Evolutionary conservation across 2,113 vertebrate genomes (phyloP).

Genomic region (Scortum barcoo): DNA sequence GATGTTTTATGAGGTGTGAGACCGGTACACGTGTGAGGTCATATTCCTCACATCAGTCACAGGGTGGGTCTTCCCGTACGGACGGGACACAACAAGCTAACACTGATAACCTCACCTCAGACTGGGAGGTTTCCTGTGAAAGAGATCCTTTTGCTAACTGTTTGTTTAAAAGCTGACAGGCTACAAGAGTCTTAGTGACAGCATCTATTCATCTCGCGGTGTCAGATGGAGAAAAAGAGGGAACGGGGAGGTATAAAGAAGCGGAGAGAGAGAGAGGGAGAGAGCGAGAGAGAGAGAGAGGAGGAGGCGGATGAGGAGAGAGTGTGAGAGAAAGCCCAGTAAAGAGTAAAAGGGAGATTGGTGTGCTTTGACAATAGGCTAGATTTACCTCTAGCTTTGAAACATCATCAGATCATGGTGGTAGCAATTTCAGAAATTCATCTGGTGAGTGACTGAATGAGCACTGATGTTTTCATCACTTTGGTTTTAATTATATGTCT

Average conservation of each 20-base stretch:
- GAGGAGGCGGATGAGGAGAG: slow-evolving; percentile 44
- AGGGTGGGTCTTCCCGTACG: slow-evolving; percentile 17
- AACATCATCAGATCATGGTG: slow-evolving; percentile 64
- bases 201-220: slow-evolving; percentile 80
- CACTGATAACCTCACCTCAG: slow-evolving; percentile 58
- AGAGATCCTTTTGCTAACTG: slow-evolving; percentile 76
- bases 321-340: slow-evolving; percentile 41
- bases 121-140: slow-evolving; percentile 70
- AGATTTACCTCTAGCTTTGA: slow-evolving; percentile 69
- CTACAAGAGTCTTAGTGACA: slow-evolving; percentile 83
- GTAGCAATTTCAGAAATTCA: slow-evolving; percentile 68
- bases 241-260: slow-evolving; percentile 53
- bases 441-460: slow-evolving; percentile 87
- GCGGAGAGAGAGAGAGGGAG: slow-evolving; percentile 38
- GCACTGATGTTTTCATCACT: slow-evolving; percentile 84
- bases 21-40: slow-evolving; percentile 26
- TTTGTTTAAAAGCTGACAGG: slow-evolving; percentile 84
- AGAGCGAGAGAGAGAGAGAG: slow-evolving; percentile 47
- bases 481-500: slow-evolving; percentile 84
- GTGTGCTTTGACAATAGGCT: slow-evolving; percentile 41
- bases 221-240: slow-evolving; percentile 68
- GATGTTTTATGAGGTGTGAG: neutral
- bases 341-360: slow-evolving; percentile 36
- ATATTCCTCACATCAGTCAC: slow-evolving; percentile 19
- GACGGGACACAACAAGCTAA: slow-evolving; percentile 50